Base-by-base conservation (phyloP, 2,888 invertebrate genomes). In the Drosophila atripex region DNA sequence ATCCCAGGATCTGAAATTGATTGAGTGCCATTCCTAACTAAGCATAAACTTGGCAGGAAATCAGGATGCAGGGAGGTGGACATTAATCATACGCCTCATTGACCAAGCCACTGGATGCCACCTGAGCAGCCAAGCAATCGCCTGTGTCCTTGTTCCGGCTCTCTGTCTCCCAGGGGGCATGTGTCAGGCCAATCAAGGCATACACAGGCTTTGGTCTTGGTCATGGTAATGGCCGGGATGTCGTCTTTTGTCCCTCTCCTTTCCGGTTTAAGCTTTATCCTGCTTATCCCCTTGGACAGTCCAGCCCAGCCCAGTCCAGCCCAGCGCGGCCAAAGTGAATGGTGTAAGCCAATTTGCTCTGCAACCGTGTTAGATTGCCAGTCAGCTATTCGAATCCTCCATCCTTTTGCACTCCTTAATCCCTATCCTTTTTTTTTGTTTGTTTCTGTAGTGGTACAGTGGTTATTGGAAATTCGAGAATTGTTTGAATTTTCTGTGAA, bases 71-170 rank as follows among this genome's bases (percentile, higher is more conserved):
- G 5, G 41, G 21, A 14, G 43, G 39, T 50, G 50, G 23, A 53
- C 68, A 76, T 85, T 77, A 78, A 85, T 85, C 82, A 85, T 78
- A 85, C 80, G 85, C 82, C 70, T 55, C 79, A 71, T 85, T 80
- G 80, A 73, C 55, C 82, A 7, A 71, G 56, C 58, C 47, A 50
- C 11, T 28, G 39, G 38, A 4, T 25, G 18, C 53, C 41, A 53
- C 39, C 39, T 38, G 39, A 39, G 8, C 56, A 56, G 23, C 56
- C 32, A 30, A 30, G 25, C 57, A 58, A 39, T 28, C 38, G 35
- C 18, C 38, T 35, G 25, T 25, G 35, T 38, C 46, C 54, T 58
- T 58, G 45, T 58, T 38, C 32, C n/a, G 43, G 39, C 70, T 52
- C 53, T 18, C 7, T 41, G 50, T 59, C 69, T 59, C 74, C 35